Percentiles rank a stretch among this genome's conserved stretches.
Evolutionary conservation across 2,797 vertebrate species (phyloP).

Genomic region (Pseudochirops corinnae): DNA sequence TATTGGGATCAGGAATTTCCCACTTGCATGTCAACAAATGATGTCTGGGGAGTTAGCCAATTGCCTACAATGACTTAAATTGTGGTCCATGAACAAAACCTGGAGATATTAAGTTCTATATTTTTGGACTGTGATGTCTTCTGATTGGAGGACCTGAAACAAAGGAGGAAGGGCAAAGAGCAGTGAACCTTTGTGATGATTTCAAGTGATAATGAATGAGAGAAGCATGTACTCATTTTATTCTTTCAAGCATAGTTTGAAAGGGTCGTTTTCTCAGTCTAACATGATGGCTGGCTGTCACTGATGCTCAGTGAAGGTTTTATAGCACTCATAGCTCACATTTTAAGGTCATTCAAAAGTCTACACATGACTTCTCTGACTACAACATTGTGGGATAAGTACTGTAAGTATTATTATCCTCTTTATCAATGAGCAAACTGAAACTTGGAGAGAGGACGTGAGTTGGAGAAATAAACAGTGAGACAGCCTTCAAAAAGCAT

Average conservation of each 20-base stretch:
- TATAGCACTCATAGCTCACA: not conserved
- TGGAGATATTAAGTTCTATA: conserved; percentile 13
- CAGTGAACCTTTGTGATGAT: not conserved
- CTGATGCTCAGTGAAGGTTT: not conserved
- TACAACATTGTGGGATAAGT: not conserved
- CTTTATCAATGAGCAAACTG: not conserved
- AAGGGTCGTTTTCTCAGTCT: not conserved
- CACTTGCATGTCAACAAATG: not conserved
- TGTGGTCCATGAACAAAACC: not conserved
- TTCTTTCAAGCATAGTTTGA: conserved; percentile 7
- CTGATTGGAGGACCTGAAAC: conserved; percentile 49
- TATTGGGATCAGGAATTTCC: not conserved
- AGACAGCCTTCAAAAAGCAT: not conserved
- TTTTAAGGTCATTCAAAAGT: not conserved
- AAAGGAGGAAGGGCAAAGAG: conserved; percentile 34
- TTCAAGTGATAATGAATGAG: conserved; percentile 20
- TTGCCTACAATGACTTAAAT: conserved; percentile 4
- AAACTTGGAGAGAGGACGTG: not conserved
- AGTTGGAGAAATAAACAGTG: not conserved
- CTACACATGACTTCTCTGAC: not conserved
- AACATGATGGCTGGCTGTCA: not conserved
- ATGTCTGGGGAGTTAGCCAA: not conserved
- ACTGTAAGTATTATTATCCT: not conserved
- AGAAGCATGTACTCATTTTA: conserved; percentile 25
- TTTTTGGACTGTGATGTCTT: conserved; percentile 55